Conservation (phyloP, 2,888 invertebrate species). For the Agriopis marginaria region DNA sequence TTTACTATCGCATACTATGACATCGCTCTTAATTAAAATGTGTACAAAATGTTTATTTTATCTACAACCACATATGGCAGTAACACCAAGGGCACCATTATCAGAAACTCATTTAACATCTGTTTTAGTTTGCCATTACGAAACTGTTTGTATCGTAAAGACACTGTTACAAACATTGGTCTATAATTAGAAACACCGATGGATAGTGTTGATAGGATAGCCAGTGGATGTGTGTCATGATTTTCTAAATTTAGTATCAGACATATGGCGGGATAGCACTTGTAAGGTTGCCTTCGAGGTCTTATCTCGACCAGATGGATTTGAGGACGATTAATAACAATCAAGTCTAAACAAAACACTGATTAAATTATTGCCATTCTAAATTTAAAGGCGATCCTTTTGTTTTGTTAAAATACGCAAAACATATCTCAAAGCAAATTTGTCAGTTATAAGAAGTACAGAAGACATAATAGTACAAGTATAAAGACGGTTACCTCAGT, state of each 20-base stretch:
- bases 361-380: too few species aligned
- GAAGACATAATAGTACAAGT: too few species aligned
- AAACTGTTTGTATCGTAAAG: constrained; percentile 53
- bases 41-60: neutral
- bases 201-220: constrained; percentile 44
- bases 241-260: constrained; percentile 53
- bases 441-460: too few species aligned
- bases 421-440: too few species aligned
- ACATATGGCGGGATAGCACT: constrained; percentile 51
- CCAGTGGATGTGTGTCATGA: constrained; percentile 51
- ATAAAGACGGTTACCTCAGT: too few species aligned
- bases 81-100: constrained; percentile 14
- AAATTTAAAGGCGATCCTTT: too few species aligned
- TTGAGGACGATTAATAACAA: neutral
- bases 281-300: constrained; percentile 52
- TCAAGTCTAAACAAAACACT: neutral
- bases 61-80: constrained; percentile 11
- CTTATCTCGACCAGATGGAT: constrained; percentile 46
- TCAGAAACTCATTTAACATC: constrained; percentile 13
- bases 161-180: constrained; percentile 50
- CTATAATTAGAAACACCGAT: constrained; percentile 57
- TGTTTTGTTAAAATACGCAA: too few species aligned
- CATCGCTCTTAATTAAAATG: neutral
- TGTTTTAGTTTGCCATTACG: constrained; percentile 26
- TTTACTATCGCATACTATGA: neutral